phyloP scores from a whole-genome alignment of 2,888 invertebrate species.

The Chelonus formosanus region DNA sequence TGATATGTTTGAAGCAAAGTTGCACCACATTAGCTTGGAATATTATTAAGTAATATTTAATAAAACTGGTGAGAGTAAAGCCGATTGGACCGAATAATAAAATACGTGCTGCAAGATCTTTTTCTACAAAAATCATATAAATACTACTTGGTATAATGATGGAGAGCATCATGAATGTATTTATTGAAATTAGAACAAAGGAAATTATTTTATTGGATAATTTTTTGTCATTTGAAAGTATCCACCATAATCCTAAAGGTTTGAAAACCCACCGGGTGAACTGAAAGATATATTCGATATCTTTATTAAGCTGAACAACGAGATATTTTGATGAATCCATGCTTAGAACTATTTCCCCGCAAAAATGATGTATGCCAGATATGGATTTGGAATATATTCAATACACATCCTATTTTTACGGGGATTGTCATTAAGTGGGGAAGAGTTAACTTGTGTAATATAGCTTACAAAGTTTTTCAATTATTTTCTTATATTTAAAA shows the following conservation, averaged over 20 bases:
- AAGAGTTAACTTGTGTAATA: too few species aligned
- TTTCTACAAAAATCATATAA: slow-evolving; percentile 31
- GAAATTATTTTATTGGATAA: slow-evolving; percentile 21
- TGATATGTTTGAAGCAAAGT: slow-evolving; percentile 35
- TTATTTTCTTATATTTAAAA: too few species aligned
- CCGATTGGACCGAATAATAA: slow-evolving; percentile 36
- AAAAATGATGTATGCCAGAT: too few species aligned
- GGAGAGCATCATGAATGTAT: slow-evolving; percentile 28
- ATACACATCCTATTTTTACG: too few species aligned
- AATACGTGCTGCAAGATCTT: slow-evolving; percentile 27
- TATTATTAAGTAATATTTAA: slow-evolving; percentile 36
- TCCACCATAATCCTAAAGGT: slow-evolving; percentile 39
- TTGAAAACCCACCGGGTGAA: slow-evolving; percentile 35
- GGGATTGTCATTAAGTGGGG: too few species aligned
- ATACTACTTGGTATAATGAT: slow-evolving; percentile 29
- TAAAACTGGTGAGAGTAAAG: slow-evolving; percentile 35
- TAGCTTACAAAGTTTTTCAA: too few species aligned
- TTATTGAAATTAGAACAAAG: slow-evolving; percentile 23
- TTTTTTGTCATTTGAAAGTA: slow-evolving; percentile 22
- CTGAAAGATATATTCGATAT: slow-evolving; percentile 28
- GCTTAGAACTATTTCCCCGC: too few species aligned
- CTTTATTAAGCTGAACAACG: slow-evolving; percentile 5
- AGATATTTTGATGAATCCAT: background rate
- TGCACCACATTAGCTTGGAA: slow-evolving; percentile 33
- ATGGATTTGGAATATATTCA: too few species aligned